Conservation (phyloP, 2,113 vertebrate species). For the Ctenomys sociabilis region DNA sequence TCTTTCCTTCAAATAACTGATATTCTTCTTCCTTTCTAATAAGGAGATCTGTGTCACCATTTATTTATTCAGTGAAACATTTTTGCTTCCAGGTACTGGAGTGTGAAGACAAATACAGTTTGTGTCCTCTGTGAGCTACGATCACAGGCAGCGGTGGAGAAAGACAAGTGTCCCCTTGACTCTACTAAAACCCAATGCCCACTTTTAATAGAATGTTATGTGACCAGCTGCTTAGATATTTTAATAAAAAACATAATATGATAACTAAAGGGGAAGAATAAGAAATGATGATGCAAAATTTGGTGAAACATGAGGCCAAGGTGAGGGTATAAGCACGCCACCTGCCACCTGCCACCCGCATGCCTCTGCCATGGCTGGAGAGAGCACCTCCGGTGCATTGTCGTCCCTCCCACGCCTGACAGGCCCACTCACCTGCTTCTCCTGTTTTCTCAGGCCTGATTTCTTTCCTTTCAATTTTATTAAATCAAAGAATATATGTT, state of each 20-base stretch:
- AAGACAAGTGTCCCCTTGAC: neutral
- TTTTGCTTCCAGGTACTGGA: slow-evolving; percentile 44
- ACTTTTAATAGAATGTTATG: neutral
- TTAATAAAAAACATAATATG: neutral
- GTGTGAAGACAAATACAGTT: neutral
- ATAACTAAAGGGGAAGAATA: neutral
- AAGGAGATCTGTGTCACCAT: neutral
- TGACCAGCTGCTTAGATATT: neutral
- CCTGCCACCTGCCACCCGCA: neutral
- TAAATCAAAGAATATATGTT: neutral
- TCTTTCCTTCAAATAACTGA: neutral
- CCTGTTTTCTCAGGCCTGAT: neutral
- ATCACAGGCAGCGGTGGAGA: neutral
- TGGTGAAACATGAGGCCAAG: rapidly evolving
- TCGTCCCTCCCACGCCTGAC: neutral
- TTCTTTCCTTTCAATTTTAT: neutral
- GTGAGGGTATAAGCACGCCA: too few species aligned
- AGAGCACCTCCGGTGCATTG: neutral
- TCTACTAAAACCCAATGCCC: neutral
- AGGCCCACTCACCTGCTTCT: neutral
- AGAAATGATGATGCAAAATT: neutral
- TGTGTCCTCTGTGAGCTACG: neutral
- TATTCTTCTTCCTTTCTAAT: slow-evolving; percentile 43
- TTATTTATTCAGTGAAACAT: slow-evolving; percentile 33
- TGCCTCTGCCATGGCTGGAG: neutral